phyloP scores from a whole-genome alignment of 2,113 vertebrate species.

The Proteles cristata region DNA sequence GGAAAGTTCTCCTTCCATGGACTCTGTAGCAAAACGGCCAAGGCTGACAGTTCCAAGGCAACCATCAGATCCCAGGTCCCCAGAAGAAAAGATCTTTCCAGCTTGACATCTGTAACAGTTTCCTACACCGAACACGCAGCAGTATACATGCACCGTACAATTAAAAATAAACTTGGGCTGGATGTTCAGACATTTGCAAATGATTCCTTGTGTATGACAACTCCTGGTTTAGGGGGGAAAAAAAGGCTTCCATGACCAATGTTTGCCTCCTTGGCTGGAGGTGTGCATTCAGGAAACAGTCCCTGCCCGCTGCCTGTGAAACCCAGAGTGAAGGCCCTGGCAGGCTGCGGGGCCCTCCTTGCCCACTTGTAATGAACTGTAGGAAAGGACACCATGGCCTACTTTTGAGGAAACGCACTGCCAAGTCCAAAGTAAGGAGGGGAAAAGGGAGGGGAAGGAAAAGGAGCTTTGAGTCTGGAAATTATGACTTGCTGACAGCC shows the following conservation, averaged over 20 bases:
- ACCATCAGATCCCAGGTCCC: constrained; percentile 48
- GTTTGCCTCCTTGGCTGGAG: constrained; percentile 69
- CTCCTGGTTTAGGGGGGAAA: constrained; percentile 45
- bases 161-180: constrained; percentile 61
- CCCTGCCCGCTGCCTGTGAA: constrained; percentile 76
- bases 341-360: constrained; percentile 69
- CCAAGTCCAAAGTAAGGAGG: constrained; percentile 83
- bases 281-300: constrained; percentile 76
- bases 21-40: background rate
- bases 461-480: constrained; percentile 82
- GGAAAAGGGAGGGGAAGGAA: constrained; percentile 56
- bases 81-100: constrained; percentile 48
- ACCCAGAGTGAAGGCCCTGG: constrained; percentile 80
- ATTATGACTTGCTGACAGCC: constrained; percentile 83
- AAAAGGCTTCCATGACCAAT: constrained; percentile 72
- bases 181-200: constrained; percentile 44
- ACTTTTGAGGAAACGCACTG: constrained; percentile 83
- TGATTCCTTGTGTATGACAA: constrained; percentile 49
- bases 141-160: background rate
- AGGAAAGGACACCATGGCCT: constrained; percentile 87
- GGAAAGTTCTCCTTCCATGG: constrained; percentile 19
- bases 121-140: constrained; percentile 47
- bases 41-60: background rate
- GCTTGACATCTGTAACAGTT: constrained; percentile 58
- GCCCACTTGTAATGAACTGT: constrained; percentile 76